Evolutionary conservation across 2,797 vertebrate genomes (phyloP).

Genomic region (Gadopsis marmoratus): DNA sequence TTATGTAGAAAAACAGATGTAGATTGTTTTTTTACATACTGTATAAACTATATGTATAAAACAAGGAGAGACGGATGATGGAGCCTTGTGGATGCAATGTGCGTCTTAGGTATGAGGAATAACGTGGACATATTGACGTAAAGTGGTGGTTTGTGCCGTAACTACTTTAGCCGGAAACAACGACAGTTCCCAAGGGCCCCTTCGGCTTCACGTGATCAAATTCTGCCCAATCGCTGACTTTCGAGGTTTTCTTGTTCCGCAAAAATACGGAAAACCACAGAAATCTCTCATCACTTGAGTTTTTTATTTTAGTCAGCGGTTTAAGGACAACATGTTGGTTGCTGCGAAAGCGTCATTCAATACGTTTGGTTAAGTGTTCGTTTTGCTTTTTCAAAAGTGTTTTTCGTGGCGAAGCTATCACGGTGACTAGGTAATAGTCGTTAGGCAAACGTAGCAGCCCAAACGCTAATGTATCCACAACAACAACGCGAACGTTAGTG

Average conservation of each 20-base stretch:
- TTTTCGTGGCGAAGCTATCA: not conserved
- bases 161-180: not conserved
- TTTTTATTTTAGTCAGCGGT: not conserved
- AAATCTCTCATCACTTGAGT: rapidly evolving
- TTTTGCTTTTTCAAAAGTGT: not conserved
- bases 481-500: not conserved
- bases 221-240: conserved; percentile 64
- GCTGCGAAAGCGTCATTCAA: rapidly evolving
- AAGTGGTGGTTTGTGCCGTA: not conserved
- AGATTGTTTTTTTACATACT: no score
- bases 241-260: conserved; percentile 48
- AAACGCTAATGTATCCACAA: not conserved
- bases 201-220: conserved; percentile 13
- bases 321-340: not conserved
- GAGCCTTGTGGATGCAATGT: not conserved
- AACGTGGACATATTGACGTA: not conserved
- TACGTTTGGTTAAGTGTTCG: not conserved
- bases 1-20: no score
- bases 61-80: not conserved
- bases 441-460: not conserved
- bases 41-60: not conserved
- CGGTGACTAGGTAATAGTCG: not conserved
- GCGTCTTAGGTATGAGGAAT: not conserved
- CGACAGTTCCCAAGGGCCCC: conserved; percentile 60
- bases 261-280: conserved; percentile 62